phyloP scores from a whole-genome alignment of 2,797 vertebrate genomes.

The Gymnocypris eckloni region DNA sequence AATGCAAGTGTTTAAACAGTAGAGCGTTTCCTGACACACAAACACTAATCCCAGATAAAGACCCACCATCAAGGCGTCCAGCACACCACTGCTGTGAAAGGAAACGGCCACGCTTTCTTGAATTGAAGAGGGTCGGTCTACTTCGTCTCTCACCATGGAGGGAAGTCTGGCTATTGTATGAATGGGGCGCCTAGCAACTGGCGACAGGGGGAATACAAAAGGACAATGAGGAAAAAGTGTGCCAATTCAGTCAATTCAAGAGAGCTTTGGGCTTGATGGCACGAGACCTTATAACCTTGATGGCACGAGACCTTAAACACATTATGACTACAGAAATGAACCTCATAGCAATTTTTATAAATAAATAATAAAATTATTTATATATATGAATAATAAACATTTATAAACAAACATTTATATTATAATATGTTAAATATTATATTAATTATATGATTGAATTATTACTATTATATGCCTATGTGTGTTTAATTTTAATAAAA shows the following conservation, averaged over 20 bases:
- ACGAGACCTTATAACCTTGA: not conserved
- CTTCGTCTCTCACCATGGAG: conserved; percentile 10
- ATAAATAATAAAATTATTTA: too few species aligned
- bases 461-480: too few species aligned
- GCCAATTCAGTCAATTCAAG: conserved; percentile 14
- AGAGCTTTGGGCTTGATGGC: not conserved
- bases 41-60: conserved; percentile 29
- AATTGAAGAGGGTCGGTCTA: conserved; percentile 12
- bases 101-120: conserved; percentile 1
- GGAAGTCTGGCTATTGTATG: conserved; percentile 36
- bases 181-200: conserved; percentile 19
- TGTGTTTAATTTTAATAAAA: too few species aligned
- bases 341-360: not conserved
- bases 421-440: too few species aligned
- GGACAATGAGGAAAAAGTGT: conserved; percentile 40
- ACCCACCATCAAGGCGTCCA: not conserved
- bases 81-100: not conserved
- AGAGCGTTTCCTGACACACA: conserved; percentile 21
- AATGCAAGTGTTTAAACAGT: conserved; percentile 20
- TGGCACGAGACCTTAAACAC: not conserved
- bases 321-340: not conserved
- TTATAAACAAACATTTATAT: too few species aligned
- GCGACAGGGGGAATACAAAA: not conserved
- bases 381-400: too few species aligned
- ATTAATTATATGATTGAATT: too few species aligned